A percentile compares a stretch with the other conserved stretches of the same genome.
Evolutionary conservation across 2,113 vertebrate species (phyloP).

Genomic region (Callionymus lyra): DNA sequence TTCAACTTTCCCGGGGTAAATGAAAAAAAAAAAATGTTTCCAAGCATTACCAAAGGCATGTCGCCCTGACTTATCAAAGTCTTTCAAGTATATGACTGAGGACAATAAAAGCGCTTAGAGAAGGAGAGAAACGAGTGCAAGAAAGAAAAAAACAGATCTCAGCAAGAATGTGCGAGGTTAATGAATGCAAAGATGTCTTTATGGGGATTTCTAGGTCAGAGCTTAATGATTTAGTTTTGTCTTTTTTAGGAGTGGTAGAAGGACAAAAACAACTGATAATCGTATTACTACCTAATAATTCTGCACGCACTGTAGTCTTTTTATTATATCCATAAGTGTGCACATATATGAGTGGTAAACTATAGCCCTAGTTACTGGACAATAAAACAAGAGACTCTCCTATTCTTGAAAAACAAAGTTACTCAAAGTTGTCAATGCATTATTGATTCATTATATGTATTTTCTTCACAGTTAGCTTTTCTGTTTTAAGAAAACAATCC

Average conservation of each 20-base stretch:
- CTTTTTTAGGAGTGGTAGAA: slow-evolving; percentile 2
- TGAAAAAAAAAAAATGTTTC: slow-evolving; percentile 48
- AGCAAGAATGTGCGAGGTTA: slow-evolving; percentile 11
- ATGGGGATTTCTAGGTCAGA: slow-evolving; percentile 34
- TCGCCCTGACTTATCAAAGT: slow-evolving; percentile 38
- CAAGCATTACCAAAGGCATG: slow-evolving; percentile 40
- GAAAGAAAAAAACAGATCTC: slow-evolving; percentile 17
- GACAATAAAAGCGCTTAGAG: slow-evolving; percentile 23
- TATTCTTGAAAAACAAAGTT: no score
- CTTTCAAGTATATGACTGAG: slow-evolving; percentile 22
- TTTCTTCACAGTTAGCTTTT: no score
- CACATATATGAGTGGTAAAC: no score
- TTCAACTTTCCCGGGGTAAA: slow-evolving; percentile 52
- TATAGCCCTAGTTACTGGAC: no score
- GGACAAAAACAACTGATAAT: slow-evolving; percentile 10
- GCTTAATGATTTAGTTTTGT: slow-evolving; percentile 14
- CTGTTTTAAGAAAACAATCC: no score
- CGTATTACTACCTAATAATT: no score
- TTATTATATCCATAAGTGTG: no score
- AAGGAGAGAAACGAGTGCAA: slow-evolving; percentile 18
- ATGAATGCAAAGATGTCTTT: slow-evolving; percentile 22
- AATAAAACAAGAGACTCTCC: no score
- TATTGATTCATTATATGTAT: no score
- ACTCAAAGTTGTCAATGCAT: no score
- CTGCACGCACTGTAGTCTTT: no score